Conservation (phyloP, 2,113 vertebrate species). For the Diphyllodes magnificus region DNA sequence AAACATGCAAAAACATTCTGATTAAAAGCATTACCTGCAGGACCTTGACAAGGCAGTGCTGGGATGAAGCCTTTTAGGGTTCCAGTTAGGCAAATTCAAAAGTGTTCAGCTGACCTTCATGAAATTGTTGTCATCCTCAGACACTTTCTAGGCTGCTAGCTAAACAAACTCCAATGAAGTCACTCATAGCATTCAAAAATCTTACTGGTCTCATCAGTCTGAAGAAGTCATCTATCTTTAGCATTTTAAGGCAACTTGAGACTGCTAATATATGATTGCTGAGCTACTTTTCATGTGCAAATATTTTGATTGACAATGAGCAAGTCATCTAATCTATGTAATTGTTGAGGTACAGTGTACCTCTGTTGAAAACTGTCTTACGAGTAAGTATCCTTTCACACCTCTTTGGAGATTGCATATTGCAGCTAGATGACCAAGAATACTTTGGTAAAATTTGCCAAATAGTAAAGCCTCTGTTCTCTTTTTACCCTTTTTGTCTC, state of each 20-base stretch:
- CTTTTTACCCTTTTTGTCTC: not conserved
- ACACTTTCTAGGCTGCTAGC: not conserved
- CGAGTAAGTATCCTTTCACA: not conserved
- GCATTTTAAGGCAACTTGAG: not conserved
- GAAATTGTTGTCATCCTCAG: not conserved
- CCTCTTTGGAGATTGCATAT: not conserved
- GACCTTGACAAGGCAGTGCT: not conserved
- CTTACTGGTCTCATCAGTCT: not conserved
- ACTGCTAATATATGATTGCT: not conserved
- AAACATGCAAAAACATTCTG: not conserved
- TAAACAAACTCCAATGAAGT: not conserved
- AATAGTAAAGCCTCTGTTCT: not conserved
- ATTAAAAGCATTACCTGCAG: not conserved
- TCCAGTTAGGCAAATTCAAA: not conserved
- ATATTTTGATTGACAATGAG: not conserved
- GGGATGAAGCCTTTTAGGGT: not conserved
- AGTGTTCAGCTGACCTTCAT: not conserved
- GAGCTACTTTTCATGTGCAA: not conserved
- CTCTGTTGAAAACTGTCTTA: not conserved
- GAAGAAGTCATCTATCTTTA: not conserved
- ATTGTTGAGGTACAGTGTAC: not conserved
- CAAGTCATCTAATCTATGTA: not conserved
- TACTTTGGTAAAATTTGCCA: not conserved
- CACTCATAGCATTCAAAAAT: not conserved
- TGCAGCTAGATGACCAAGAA: not conserved